Conservation (phyloP, 2,888 invertebrate species). For the Parochlus steinenii region DNA sequence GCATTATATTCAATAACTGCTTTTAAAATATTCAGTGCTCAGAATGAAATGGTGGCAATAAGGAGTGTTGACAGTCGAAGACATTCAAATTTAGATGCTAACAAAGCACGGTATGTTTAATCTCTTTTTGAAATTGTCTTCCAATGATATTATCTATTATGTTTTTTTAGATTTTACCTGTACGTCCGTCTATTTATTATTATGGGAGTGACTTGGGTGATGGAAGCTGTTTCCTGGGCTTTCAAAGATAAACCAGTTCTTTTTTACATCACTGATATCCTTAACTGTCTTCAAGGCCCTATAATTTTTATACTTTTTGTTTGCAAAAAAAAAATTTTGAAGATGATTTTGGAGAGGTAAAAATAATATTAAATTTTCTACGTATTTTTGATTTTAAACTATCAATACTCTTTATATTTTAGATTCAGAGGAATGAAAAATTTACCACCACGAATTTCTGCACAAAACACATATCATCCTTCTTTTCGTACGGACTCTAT, state of each 20-base stretch:
- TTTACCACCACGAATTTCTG: too few relatives aligned
- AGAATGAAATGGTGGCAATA: slow-evolving; percentile 22
- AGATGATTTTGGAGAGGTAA: too few relatives aligned
- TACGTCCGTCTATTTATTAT: slow-evolving; percentile 68
- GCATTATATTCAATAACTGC: slow-evolving; percentile 27
- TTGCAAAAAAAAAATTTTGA: slow-evolving; percentile 43
- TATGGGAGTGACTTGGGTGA: slow-evolving; percentile 73
- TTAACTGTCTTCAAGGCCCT: slow-evolving; percentile 40
- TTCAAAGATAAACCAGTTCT: too few relatives aligned
- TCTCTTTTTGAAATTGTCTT: too few relatives aligned
- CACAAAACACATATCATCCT: too few relatives aligned
- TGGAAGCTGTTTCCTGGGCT: slow-evolving; percentile 58
- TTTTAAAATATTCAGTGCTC: slow-evolving; percentile 24
- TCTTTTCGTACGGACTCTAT: too few relatives aligned
- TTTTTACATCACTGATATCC: slow-evolving; percentile 35
- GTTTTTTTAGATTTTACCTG: slow-evolving; percentile 45
- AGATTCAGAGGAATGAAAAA: too few relatives aligned
- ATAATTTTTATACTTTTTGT: slow-evolving; percentile 45
- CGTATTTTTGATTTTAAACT: too few relatives aligned
- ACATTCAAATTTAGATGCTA: slow-evolving; percentile 22
- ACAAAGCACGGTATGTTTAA: too few relatives aligned
- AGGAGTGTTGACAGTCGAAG: slow-evolving; percentile 25
- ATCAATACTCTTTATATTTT: too few relatives aligned
- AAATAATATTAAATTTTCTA: too few relatives aligned
- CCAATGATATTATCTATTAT: too few relatives aligned